Evolutionary conservation across 2,797 vertebrate species (phyloP).

Genomic region (Pipistrellus kuhlii): DNA sequence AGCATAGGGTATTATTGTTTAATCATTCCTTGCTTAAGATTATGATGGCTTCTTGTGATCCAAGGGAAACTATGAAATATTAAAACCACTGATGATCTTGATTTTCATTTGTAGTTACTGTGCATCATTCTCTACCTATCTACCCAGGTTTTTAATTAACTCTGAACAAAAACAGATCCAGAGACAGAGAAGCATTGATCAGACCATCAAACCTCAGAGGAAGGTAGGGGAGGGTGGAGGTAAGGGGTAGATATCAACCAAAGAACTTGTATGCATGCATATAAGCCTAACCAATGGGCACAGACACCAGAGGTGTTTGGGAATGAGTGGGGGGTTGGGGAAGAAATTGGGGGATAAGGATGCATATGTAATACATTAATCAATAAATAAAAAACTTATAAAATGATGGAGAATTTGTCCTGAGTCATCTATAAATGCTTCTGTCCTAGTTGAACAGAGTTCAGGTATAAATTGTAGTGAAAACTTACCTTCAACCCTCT

Average conservation of each 20-base stretch:
- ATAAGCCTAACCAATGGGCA: no score
- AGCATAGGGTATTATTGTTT: background rate
- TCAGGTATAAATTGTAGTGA: background rate
- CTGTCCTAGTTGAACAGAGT: background rate
- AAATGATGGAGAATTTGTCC: background rate
- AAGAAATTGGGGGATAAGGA: no score
- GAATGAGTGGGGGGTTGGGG: no score
- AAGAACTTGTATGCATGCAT: no score
- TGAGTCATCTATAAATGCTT: background rate
- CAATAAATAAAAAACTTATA: background rate
- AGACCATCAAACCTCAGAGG: no score
- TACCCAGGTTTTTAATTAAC: background rate
- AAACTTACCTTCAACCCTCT: background rate
- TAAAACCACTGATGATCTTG: background rate
- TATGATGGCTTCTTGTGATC: background rate
- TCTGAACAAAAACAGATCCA: no score
- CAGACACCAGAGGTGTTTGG: no score
- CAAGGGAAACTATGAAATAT: background rate
- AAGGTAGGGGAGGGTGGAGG: no score
- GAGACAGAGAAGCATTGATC: no score
- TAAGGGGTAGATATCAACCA: no score
- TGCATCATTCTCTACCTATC: background rate
- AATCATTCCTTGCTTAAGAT: background rate
- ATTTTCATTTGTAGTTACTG: conserved; percentile 29
- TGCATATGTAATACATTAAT: no score